phyloP scores from a whole-genome alignment of 2,888 invertebrate species.

The Thereva nobilitata region DNA sequence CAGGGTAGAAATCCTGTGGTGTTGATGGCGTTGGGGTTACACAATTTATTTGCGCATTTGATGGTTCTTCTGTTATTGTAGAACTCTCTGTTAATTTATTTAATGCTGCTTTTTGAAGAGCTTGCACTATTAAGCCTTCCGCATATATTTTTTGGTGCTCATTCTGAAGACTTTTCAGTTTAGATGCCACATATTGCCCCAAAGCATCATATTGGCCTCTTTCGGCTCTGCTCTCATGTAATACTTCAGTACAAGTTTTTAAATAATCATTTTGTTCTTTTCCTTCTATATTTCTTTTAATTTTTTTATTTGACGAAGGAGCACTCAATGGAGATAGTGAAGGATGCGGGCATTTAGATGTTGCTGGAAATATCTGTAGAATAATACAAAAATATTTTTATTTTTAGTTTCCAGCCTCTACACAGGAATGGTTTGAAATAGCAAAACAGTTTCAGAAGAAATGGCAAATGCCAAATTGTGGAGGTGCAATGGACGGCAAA shows the following conservation, averaged over 20 bases:
- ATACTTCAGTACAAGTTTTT: neutral
- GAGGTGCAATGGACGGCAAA: neutral
- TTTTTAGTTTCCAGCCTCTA: neutral
- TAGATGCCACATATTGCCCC: slow-evolving; percentile 14
- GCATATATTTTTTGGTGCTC: neutral
- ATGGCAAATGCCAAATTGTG: slow-evolving; percentile 1
- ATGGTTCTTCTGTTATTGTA: neutral
- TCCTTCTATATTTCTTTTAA: slow-evolving; percentile 9
- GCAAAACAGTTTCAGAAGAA: neutral
- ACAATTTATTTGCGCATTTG: neutral
- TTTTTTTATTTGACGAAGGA: no score
- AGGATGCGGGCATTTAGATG: no score
- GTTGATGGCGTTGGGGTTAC: slow-evolving; percentile 10
- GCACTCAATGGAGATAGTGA: no score
- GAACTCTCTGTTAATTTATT: neutral
- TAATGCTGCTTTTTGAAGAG: neutral
- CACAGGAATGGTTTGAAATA: neutral
- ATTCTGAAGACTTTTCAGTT: neutral
- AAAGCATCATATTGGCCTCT: slow-evolving; percentile 12
- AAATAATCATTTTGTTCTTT: slow-evolving; percentile 10
- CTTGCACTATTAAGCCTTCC: neutral
- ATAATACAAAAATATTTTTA: neutral
- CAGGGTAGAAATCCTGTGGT: slow-evolving; percentile 7
- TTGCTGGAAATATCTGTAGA: neutral
- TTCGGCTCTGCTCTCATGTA: neutral